Conservation (phyloP, 2,113 vertebrate genomes). For the Tragelaphus buxtoni region DNA sequence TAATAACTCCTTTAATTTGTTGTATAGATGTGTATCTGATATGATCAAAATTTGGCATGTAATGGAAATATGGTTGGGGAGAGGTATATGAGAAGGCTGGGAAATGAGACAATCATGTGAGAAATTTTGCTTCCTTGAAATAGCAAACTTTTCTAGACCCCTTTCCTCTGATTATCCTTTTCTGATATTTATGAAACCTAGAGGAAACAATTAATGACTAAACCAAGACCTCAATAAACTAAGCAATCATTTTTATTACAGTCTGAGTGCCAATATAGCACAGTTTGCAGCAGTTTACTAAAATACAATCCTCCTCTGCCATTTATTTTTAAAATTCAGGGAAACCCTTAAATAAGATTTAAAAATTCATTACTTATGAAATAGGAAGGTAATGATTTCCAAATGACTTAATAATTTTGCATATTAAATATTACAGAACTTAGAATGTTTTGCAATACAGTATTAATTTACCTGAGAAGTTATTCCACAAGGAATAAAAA, state of each 20-base stretch:
- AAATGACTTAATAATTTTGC: not conserved
- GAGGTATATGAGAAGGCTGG: rapidly evolving
- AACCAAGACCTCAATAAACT: not conserved
- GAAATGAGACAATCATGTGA: not conserved
- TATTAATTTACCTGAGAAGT: slow-evolving; percentile 44
- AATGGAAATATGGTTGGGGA: not conserved
- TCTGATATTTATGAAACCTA: not conserved
- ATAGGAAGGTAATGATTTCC: not conserved
- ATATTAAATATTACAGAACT: not conserved
- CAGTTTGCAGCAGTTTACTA: not conserved
- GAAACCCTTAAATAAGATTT: not conserved
- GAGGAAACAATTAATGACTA: not conserved
- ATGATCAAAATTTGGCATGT: not conserved
- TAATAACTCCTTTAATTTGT: not conserved
- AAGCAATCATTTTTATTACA: not conserved
- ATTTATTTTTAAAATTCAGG: slow-evolving; percentile 4
- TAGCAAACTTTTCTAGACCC: not conserved
- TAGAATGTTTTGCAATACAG: not conserved
- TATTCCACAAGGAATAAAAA: slow-evolving; percentile 12
- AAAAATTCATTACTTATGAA: not conserved
- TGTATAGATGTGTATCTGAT: not conserved
- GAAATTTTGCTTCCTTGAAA: not conserved
- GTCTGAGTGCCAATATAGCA: not conserved
- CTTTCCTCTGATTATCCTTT: not conserved
- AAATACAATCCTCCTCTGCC: not conserved